A percentile compares a stretch with the other conserved stretches of the same genome.
Conservation (phyloP, 1,140 invertebrate species). For the Conopomorpha cramerella region DNA sequence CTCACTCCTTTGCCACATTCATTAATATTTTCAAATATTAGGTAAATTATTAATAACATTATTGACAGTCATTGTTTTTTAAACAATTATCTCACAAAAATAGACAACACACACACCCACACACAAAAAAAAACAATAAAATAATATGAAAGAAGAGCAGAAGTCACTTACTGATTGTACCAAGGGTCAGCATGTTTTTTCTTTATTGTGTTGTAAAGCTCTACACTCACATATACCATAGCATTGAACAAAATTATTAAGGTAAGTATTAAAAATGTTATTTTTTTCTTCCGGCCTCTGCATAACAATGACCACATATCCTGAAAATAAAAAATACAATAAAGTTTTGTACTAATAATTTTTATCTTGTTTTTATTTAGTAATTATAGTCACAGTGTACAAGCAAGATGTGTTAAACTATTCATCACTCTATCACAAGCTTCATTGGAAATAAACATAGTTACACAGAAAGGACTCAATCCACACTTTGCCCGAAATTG, state of each 20-base stretch:
- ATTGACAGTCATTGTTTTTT: neutral
- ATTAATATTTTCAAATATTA: no score
- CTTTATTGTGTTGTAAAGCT: constrained; percentile 31
- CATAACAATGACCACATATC: constrained; percentile 27
- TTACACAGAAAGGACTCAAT: no score
- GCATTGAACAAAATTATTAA: constrained; percentile 36
- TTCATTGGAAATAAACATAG: no score
- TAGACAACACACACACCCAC: no score
- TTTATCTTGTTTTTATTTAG: neutral
- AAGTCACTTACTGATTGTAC: constrained; percentile 26
- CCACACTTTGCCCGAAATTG: no score
- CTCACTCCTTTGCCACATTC: no score
- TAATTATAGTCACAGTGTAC: neutral
- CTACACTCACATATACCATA: constrained; percentile 41
- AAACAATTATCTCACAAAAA: constrained; percentile 3
- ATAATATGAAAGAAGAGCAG: constrained; percentile 2
- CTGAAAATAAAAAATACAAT: constrained; percentile 9
- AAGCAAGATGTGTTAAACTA: neutral
- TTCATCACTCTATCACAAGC: no score
- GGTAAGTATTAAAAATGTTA: constrained; percentile 22
- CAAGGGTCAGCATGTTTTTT: constrained; percentile 24
- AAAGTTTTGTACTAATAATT: neutral
- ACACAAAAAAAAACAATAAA: neutral
- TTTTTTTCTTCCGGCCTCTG: constrained; percentile 40
- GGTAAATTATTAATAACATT: no score